Evolutionary conservation across 2,797 vertebrate species (phyloP).

Genomic region (Coranthus polyacanthus): DNA sequence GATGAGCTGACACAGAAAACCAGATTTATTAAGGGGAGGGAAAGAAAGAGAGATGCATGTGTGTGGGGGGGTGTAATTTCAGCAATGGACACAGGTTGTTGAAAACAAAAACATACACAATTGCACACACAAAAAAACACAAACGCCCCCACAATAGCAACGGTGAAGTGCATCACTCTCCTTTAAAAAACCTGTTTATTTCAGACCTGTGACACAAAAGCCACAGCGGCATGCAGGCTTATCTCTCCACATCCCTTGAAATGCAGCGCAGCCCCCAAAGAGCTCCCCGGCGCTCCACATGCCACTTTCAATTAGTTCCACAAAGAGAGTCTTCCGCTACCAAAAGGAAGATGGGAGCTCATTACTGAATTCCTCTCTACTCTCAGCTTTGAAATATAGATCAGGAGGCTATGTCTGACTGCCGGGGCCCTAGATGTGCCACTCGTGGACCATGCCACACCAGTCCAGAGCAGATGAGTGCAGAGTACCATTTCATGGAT

Average conservation of each 20-base stretch:
- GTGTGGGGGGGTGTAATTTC: conserved; percentile 47
- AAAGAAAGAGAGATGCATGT: conserved; percentile 34
- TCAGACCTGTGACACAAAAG: conserved; percentile 75
- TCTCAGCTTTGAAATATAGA: conserved; percentile 84
- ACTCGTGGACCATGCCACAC: conserved; percentile 42
- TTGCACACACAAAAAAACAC: conserved; percentile 20
- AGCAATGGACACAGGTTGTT: conserved; percentile 50
- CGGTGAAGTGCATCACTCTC: conserved; percentile 61
- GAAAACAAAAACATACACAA: conserved; percentile 27
- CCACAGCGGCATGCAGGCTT: conserved; percentile 61
- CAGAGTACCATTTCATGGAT: conserved; percentile 63
- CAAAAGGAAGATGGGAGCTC: conserved; percentile 83
- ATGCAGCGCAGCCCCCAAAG: conserved; percentile 75
- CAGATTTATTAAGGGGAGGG: conserved; percentile 69
- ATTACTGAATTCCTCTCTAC: conserved; percentile 84
- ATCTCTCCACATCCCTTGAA: conserved; percentile 73
- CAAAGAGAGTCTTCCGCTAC: conserved; percentile 81
- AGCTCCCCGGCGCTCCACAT: conserved; percentile 77
- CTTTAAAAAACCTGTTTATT: conserved; percentile 69
- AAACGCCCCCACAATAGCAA: conserved; percentile 12
- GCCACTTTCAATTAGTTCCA: conserved; percentile 88
- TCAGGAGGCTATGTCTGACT: conserved; percentile 76
- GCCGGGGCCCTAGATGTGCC: conserved; percentile 58
- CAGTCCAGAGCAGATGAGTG: conserved; percentile 62
- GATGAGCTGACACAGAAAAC: conserved; percentile 76